Evolutionary conservation across 2,888 invertebrate species (phyloP).

Genomic region (Chamaedrilus cognettii): DNA sequence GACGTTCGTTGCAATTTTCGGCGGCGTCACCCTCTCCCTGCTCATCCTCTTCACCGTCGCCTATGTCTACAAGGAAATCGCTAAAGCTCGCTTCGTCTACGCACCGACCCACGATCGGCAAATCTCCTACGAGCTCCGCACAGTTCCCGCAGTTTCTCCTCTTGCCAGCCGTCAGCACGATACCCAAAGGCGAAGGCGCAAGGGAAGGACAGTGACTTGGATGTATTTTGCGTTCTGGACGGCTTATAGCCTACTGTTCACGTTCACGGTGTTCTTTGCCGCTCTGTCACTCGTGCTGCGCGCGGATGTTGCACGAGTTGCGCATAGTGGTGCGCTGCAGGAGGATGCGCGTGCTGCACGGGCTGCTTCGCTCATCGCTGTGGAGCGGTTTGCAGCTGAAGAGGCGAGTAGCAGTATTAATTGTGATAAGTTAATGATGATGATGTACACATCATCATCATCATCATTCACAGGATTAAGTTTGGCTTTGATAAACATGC

Average conservation of each 20-base stretch:
- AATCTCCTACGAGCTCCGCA: not conserved
- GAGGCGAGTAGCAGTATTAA: too few species aligned
- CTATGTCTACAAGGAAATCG: conserved; percentile 32
- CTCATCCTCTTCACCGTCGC: conserved; percentile 27
- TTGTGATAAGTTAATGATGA: too few species aligned
- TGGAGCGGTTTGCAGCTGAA: conserved; percentile 5
- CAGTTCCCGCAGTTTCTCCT: too few species aligned
- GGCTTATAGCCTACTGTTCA: conserved; percentile 30
- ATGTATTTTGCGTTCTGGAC: conserved; percentile 29
- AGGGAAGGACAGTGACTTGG: not conserved
- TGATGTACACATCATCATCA: too few species aligned
- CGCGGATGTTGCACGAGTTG: conserved; percentile 16
- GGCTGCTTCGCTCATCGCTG: too few species aligned
- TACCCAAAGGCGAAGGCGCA: conserved; percentile 10
- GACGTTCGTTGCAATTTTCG: conserved; percentile 25
- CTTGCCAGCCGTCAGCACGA: too few species aligned
- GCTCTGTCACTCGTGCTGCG: conserved; percentile 39
- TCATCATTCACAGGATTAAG: too few species aligned
- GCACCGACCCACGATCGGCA: not conserved
- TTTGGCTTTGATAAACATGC: too few species aligned
- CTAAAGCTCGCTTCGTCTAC: conserved; percentile 20
- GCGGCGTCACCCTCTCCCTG: conserved; percentile 21
- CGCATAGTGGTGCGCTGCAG: not conserved
- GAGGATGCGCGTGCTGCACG: not conserved
- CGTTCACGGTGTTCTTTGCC: conserved; percentile 36